Evolutionary conservation across 2,888 invertebrate species (phyloP), one percentile per base, ranked within the genome.

Genomic region (Lysandra coridon): DNA sequence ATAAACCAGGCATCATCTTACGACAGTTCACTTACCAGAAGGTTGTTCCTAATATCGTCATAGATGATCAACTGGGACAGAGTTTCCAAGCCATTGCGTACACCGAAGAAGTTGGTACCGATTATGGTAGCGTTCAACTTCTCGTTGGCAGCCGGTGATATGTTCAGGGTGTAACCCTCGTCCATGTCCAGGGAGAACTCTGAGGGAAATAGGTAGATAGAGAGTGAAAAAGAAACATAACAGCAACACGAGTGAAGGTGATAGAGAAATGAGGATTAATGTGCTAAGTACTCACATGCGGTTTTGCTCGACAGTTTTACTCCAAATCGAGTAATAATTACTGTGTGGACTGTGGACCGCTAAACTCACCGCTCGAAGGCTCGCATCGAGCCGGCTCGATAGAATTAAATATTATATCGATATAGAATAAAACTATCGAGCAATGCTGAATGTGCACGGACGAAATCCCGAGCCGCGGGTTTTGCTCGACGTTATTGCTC

Each of bases 41-140:
- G 85, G 84, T 96, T 94, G 77, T 95, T 92, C 77, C 95, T 91
- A 76, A 96, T 90, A 81, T 97, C 96, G 83, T 97, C 97, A 82
- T 93, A 96, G 4, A 97, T 95, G 64, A 97, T 95, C 37, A 97
- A 88, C 85, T 97, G 97, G 0, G 95, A 91, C 4, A 97, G 89
- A 0, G 97, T 96, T 89, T 97, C 97, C 78, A 97, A 84, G 0
- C 95, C 97, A 84, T 97, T 95, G 4, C 97, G 92, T 0, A 96
- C 92, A 0, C 97, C 97, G 85, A 97, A 97, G 88, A 96, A 97
- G 2, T 94, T 96, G 4, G 91, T 87, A 0, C 96, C 96, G 0
- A 84, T 87, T 79, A 97, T 95, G 0, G 93, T 94, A 0, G 95
- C 96, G 79, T 95, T 95, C 78, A 96, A 88, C 78, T 89, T 88